Conservation (phyloP, 2,113 vertebrate species). For the Athene cunicularia region DNA sequence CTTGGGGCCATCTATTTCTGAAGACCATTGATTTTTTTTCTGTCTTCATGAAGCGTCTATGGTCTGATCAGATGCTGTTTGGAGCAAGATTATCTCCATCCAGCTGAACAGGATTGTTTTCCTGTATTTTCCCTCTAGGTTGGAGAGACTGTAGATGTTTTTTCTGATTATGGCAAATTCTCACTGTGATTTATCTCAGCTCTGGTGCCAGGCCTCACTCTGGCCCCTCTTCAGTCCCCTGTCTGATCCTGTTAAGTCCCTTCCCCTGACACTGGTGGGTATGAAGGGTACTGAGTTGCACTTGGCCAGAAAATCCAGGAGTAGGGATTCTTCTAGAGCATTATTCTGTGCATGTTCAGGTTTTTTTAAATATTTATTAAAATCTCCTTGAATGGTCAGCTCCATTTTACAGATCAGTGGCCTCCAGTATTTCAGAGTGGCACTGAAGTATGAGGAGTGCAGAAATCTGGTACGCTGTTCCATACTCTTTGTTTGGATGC, state of each 20-base stretch:
- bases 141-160: not conserved
- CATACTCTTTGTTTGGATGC: not conserved
- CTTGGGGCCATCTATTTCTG: not conserved
- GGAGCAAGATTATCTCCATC: not conserved
- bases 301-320: not conserved
- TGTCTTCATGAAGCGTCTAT: not conserved
- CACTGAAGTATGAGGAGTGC: not conserved
- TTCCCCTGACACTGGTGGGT: not conserved
- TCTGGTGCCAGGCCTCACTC: not conserved
- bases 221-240: not conserved
- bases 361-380: not conserved
- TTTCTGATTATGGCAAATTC: not conserved
- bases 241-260: not conserved
- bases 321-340: not conserved
- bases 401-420: not conserved
- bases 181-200: not conserved
- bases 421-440: not conserved
- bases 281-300: not conserved
- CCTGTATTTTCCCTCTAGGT: not conserved
- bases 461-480: not conserved
- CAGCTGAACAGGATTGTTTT: not conserved
- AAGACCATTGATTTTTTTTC: not conserved
- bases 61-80: not conserved
- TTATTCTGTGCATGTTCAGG: not conserved
- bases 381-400: not conserved